Evolutionary conservation across 2,888 invertebrate genomes (phyloP).

Genomic region (Acrocyrtus sp.): DNA sequence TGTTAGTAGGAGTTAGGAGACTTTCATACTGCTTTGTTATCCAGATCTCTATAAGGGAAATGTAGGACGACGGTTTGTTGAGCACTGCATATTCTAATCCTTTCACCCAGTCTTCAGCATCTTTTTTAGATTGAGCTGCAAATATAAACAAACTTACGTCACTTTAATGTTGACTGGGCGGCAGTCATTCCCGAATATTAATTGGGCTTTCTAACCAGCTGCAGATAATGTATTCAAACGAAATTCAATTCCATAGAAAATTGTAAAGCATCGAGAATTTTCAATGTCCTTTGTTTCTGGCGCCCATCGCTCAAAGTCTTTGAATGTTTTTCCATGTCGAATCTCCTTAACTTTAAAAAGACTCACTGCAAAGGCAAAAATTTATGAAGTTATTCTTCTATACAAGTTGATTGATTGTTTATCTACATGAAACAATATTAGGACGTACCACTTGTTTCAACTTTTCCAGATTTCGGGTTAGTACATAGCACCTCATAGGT

Average conservation of each 20-base stretch:
- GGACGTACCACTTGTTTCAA: constrained; percentile 43
- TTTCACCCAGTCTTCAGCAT: constrained; percentile 48
- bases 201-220: constrained; percentile 46
- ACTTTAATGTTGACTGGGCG: too few relatives aligned
- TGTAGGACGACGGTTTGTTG: constrained; percentile 40
- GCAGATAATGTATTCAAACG: constrained; percentile 47
- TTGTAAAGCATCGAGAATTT: constrained; percentile 34
- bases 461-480: constrained; percentile 37
- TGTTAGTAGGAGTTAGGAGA: constrained; percentile 4
- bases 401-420: neutral
- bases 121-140: constrained; percentile 38
- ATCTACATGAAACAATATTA: neutral
- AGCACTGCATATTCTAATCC: constrained; percentile 46
- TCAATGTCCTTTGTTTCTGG: constrained; percentile 51
- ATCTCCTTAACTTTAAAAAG: constrained; percentile 55
- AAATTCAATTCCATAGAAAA: constrained; percentile 55
- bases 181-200: too few relatives aligned
- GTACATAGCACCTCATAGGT: constrained; percentile 45
- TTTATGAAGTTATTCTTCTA: too few relatives aligned
- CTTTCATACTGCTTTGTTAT: constrained; percentile 45
- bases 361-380: constrained; percentile 52
- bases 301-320: constrained; percentile 50
- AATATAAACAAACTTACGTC: too few relatives aligned
- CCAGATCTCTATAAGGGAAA: constrained; percentile 46
- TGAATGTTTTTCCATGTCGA: constrained; percentile 42